These are phyloP conservation scores for Syngnathus acus DNA, from an alignment of 2,797 vertebrate genomes.

Conservation along the genomic window DNA sequence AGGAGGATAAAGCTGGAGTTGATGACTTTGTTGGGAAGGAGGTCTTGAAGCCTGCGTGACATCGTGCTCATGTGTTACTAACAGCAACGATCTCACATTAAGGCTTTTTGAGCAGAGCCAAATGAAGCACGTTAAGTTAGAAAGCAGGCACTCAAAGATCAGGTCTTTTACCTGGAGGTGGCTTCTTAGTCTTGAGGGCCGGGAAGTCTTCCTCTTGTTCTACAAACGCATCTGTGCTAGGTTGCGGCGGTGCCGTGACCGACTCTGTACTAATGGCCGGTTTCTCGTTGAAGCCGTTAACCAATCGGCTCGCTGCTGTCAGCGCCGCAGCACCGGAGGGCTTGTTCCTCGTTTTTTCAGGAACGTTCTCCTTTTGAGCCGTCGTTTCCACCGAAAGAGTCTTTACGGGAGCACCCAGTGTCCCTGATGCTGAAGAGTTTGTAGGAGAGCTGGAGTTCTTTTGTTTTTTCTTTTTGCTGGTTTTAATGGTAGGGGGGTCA, in stretches of 20 bases:
- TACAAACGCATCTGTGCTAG: constrained; percentile 62
- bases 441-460: constrained; percentile 32
- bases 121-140: no score
- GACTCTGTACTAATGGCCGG: constrained; percentile 20
- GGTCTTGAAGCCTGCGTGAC: constrained; percentile 77
- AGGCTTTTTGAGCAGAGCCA: no score
- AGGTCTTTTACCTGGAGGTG: constrained; percentile 79
- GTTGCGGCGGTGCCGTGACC: constrained; percentile 21
- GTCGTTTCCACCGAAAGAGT: constrained; percentile 35
- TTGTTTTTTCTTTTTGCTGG: constrained; percentile 79
- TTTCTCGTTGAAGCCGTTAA: constrained; percentile 77
- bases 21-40: constrained; percentile 77
- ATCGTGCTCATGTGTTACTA: not conserved
- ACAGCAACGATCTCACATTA: no score
- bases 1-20: constrained; percentile 32
- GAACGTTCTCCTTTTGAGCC: constrained; percentile 75
- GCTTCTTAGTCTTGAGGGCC: constrained; percentile 81
- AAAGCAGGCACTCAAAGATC: no score
- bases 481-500: constrained; percentile 65
- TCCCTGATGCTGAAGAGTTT: constrained; percentile 10
- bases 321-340: constrained; percentile 8
- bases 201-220: constrained; percentile 92
- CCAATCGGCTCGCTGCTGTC: constrained; percentile 30
- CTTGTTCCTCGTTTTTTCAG: constrained; percentile 55
- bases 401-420: not conserved